Evolutionary conservation across 2,113 vertebrate species (phyloP), one percentile per base, ranked within the genome.

Genomic region (Salvelinus fontinalis): DNA sequence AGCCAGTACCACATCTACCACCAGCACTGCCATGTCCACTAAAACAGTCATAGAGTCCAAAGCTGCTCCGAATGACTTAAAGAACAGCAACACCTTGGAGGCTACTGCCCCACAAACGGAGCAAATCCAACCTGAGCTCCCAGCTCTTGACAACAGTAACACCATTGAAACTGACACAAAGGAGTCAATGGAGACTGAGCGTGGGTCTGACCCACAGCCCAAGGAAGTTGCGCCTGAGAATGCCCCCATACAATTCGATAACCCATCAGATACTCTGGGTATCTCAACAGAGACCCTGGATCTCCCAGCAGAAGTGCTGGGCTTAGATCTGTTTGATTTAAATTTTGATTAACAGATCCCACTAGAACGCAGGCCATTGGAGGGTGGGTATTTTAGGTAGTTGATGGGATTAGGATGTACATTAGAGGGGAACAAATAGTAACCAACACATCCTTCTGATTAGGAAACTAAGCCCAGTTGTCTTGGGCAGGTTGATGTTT

Each of bases 281-380:
- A 69, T 39, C 72, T 54, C 12, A 71, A 70, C 67, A 54, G 29
- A 22, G 3, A 54, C 68, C 34, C 14, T 69, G 67, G 67, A 48
- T 49, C 80, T 90, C 34, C 88, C 86, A 9, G 67, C 85, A 0
- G 86, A 89, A 75, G 78, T 90, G 78, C 83, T 85, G 70, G 74
- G 85, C 77, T 88, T 88, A 72, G 84, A 88, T 0, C 85, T 79
- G 0, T 89, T 89, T 49, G 86, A 88, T 80, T 89, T 89, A 48
- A 84, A 86, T 79, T 88, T 89, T 85, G 89, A 90, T 29, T 92
- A 86, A 76, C 2, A 14, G 59, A 11, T 22, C 24, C 20, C 12
- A 49, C 34, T 1, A 7, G 13, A 48, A 27, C 11, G 67, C 2
- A 8, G n/a, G 13, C 22, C 14, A 20, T 24, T 26, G 27, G 11